These are phyloP conservation scores for Varanus komodoensis DNA, from an alignment of 2,113 vertebrate species.

Conservation along the genomic window DNA sequence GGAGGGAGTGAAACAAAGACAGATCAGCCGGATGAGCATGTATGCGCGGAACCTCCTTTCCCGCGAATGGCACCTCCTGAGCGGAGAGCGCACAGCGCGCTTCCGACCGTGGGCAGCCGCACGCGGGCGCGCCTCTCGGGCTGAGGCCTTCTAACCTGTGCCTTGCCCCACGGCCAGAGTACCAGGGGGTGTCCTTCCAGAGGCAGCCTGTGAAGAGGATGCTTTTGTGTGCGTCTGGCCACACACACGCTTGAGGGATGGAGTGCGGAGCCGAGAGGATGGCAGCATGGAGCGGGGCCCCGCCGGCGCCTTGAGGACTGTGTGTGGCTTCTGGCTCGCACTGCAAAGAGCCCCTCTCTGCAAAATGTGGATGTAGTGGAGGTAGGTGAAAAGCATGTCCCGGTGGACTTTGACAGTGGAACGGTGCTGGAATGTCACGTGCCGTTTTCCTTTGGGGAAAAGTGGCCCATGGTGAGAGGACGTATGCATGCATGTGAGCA, in stretches of 20 bases:
- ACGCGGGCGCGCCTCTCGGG: slow-evolving; percentile 34
- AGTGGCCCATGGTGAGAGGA: no score
- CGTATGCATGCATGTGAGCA: no score
- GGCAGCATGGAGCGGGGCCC: background rate
- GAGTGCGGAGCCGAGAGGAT: background rate
- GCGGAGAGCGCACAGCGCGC: slow-evolving; percentile 60
- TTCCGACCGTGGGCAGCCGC: slow-evolving; percentile 41
- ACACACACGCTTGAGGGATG: background rate
- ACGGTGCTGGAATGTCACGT: background rate
- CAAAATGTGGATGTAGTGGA: background rate
- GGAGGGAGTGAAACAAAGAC: slow-evolving; percentile 70
- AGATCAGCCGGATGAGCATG: slow-evolving; percentile 70
- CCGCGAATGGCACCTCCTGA: slow-evolving; percentile 63
- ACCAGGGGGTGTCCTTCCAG: slow-evolving; percentile 28
- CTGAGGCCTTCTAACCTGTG: slow-evolving; percentile 37
- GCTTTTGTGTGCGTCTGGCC: background rate
- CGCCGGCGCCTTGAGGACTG: background rate
- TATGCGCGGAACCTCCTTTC: slow-evolving; percentile 54
- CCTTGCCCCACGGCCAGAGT: slow-evolving; percentile 38
- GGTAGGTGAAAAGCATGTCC: background rate
- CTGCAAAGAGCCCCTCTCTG: no score
- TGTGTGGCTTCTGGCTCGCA: background rate
- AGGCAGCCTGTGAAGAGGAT: slow-evolving; percentile 40
- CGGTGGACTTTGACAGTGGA: background rate
- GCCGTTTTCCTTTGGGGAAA: background rate